These are phyloP conservation scores for Thalassophryne amazonica DNA, from an alignment of 2,797 vertebrate genomes.

Conservation along the genomic window DNA sequence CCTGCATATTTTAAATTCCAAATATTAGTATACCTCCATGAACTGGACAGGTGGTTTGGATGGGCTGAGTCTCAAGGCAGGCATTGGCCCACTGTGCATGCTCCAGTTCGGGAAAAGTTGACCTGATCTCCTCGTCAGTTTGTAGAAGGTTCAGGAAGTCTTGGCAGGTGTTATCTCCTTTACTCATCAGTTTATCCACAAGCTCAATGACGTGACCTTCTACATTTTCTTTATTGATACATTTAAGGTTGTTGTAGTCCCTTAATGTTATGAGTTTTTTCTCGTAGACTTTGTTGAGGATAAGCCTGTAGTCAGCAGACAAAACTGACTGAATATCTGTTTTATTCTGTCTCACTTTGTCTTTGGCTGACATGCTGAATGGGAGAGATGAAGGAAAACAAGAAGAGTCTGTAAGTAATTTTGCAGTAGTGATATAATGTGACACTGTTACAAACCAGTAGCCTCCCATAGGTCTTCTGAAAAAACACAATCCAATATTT, in stretches of 20 bases:
- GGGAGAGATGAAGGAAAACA: slow-evolving; percentile 1
- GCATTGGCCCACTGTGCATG: not conserved
- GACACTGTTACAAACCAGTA: too few relatives aligned
- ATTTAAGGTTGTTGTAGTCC: slow-evolving; percentile 59
- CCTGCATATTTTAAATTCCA: not conserved
- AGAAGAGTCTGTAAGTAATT: not conserved
- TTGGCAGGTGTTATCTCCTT: slow-evolving; percentile 49
- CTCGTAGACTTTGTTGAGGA: slow-evolving; percentile 48
- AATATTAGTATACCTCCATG: slow-evolving; percentile 1
- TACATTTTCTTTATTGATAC: not conserved
- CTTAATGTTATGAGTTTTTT: slow-evolving; percentile 18
- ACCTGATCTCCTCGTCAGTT: slow-evolving; percentile 23
- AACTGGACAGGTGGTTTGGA: not conserved
- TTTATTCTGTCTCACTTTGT: slow-evolving; percentile 36
- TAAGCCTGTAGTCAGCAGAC: slow-evolving; percentile 9
- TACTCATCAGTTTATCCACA: slow-evolving; percentile 64
- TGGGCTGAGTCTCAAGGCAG: rapidly evolving
- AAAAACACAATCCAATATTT: too few relatives aligned
- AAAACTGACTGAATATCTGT: slow-evolving; percentile 10
- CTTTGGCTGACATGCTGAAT: slow-evolving; percentile 35
- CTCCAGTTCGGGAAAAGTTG: slow-evolving; percentile 25
- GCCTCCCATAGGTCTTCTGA: too few relatives aligned
- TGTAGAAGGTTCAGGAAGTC: slow-evolving; percentile 51
- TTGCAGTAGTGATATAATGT: too few relatives aligned
- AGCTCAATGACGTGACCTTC: slow-evolving; percentile 38